Evolutionary conservation across 2,888 invertebrate species (phyloP), one percentile per base, ranked within the genome.

Genomic region (Laothoe populi): DNA sequence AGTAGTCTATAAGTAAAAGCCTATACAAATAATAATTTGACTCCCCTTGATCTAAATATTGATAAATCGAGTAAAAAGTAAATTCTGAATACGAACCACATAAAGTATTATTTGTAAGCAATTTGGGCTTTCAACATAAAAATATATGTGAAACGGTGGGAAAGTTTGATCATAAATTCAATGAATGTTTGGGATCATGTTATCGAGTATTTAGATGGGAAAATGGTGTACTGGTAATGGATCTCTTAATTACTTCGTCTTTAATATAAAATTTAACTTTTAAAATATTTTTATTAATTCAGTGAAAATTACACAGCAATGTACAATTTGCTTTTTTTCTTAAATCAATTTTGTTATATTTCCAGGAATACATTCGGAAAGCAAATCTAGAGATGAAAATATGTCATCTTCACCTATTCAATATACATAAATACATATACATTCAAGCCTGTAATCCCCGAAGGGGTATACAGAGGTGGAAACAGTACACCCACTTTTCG

Each of bases 151-250:
- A 46, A 23, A 46, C 21, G 23, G 13, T 21, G 46, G 23, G 66
- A 72, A 78, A 75, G 74, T 79, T 75, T 67, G 65, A 64, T 69
- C 74, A 81, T 88, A 88, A 89, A 87, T 84, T 82, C 82, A n/a
- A n/a, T n/a, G n/a, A n/a, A n/a, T n/a, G n/a, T 81, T 81, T 84
- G 76, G 78, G 77, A 82, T 84, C 82, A 83, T 83, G 83, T 78
- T 84, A 82, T 83, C 81, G 72, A 74, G 46, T 74, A 79, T 80
- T 82, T 69, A 78, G 82, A 85, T 83, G 82, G 83, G 72, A 83
- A 85, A 87, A 84, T 86, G 86, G 82, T 86, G 85, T 84, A 83
- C 75, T 76, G 80, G 82, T 86, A 86, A 84, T 82, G 83, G 73
- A 73, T 75, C 72, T 74, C 63, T 74, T 73, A 77, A 78, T 79